Percentiles rank a stretch among this genome's conserved stretches.
phyloP scores from a whole-genome alignment of 2,888 invertebrate species.

The Acronicta alni region DNA sequence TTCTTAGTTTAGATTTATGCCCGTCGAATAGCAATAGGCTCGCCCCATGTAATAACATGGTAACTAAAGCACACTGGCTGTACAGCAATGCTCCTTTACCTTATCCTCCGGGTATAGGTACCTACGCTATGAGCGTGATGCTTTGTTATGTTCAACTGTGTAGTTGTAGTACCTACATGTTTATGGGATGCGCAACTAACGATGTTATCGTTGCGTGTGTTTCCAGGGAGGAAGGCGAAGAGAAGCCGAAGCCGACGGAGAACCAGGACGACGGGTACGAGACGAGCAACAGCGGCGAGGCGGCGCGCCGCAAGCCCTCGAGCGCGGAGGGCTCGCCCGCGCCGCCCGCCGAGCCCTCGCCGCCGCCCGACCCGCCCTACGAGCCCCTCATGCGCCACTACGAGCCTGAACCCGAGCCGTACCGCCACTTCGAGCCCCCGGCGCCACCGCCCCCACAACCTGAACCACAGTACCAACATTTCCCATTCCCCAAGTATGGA shows the following conservation, averaged over 20 bases:
- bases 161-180: not conserved
- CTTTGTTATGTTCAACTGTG: too few relatives aligned
- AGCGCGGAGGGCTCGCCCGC: slow-evolving; percentile 75
- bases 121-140: too few relatives aligned
- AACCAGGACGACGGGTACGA: slow-evolving; percentile 97
- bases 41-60: too few relatives aligned
- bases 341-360: slow-evolving; percentile 72
- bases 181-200: slow-evolving; percentile 5
- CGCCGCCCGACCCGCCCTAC: slow-evolving; percentile 70
- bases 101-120: too few relatives aligned
- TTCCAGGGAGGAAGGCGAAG: slow-evolving; percentile 84
- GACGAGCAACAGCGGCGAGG: slow-evolving; percentile 92
- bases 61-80: too few relatives aligned
- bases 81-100: too few relatives aligned
- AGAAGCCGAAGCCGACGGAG: slow-evolving; percentile 90
- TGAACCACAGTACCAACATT: slow-evolving; percentile 78
- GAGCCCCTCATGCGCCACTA: slow-evolving; percentile 72
- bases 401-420: slow-evolving; percentile 69
- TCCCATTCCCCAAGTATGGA: slow-evolving; percentile 81
- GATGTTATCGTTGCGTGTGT: slow-evolving; percentile 30
- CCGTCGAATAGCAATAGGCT: too few relatives aligned
- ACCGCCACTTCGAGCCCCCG: slow-evolving; percentile 73
- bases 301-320: slow-evolving; percentile 84
- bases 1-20: too few relatives aligned
- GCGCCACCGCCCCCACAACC: slow-evolving; percentile 66